Evolutionary conservation across 1,140 invertebrate species (phyloP).

Genomic region (Zaprionus gabonicus): DNA sequence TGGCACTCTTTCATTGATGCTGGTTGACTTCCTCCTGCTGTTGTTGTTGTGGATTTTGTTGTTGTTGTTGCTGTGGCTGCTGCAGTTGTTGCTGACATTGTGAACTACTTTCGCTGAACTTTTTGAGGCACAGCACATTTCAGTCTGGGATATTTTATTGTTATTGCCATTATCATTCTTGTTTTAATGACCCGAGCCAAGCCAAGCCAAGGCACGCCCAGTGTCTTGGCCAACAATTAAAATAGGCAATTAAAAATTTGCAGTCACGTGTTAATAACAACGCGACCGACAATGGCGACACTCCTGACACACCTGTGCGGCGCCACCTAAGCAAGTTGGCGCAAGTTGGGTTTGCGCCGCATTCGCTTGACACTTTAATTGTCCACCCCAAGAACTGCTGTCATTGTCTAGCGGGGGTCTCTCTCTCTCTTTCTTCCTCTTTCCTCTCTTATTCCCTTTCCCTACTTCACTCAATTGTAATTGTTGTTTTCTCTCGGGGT

Average conservation of each 20-base stretch:
- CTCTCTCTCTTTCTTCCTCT: not conserved
- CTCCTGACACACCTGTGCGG: slow-evolving; percentile 19
- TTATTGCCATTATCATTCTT: slow-evolving; percentile 53
- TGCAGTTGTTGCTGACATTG: not conserved
- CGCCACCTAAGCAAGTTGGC: not conserved
- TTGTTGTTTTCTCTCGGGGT: slow-evolving; percentile 4
- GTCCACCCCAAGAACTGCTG: not conserved
- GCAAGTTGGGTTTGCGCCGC: not conserved
- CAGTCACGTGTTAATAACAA: slow-evolving; percentile 72
- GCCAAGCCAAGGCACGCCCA: slow-evolving; percentile 21
- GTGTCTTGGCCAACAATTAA: slow-evolving; percentile 43
- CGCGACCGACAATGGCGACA: slow-evolving; percentile 28
- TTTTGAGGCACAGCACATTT: slow-evolving; percentile 9
- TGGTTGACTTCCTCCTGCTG: slow-evolving; percentile 14
- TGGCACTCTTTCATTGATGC: slow-evolving; percentile 16
- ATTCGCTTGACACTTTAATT: not conserved
- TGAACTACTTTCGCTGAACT: slow-evolving; percentile 37
- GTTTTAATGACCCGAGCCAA: slow-evolving; percentile 36
- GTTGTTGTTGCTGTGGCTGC: slow-evolving; percentile 15
- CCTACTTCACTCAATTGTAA: not conserved
- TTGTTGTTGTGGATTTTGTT: slow-evolving; percentile 22
- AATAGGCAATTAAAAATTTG: slow-evolving; percentile 68
- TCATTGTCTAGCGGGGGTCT: not conserved
- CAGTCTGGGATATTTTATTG: slow-evolving; percentile 40
- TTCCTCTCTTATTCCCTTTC: slow-evolving; percentile 1